Evolutionary conservation across 2,888 invertebrate genomes (phyloP), one percentile per base, ranked within the genome.

Genomic region (Hermodice carunculata): DNA sequence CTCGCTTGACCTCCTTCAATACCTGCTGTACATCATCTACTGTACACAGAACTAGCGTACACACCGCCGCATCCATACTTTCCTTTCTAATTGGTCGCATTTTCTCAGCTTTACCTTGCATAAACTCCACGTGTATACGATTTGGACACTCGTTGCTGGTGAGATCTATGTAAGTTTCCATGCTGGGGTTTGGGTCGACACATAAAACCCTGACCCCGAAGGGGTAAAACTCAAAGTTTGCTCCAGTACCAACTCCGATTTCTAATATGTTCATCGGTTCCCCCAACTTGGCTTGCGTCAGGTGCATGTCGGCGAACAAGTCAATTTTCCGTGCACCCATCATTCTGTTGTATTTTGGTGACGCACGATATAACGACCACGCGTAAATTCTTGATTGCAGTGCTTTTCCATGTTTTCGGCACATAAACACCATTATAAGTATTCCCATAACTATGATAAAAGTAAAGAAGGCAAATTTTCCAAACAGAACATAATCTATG

Each of bases 61-160:
- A 76, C 0, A 83, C 75, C 1, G 81, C 83, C 37, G 76, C 80
- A 70, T 84, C 84, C 59, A 78, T 76, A 40, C 67, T 70, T 19
- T 74, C 62, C 57, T 74, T 74, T 6, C 69, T 67, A 29, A 81
- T 58, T 2, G 61, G 59, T 14, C 58, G 51, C 76, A 84, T 76
- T 28, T 81, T 69, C 65, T 84, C 84, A 3, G 79, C 84, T 57
- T 51, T 66, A 3, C 78, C 79, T 17, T 74, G 61, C 2, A 78
- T 61, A 61, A 77, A 76, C n/a, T 70, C 62, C 19, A 70, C 67
- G 29, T 80, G 53, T 4, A 70, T 65, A 2, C 81, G 64, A 24
- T 72, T 57, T 2, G 72, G 70, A 31, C 46, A 59, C 56, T 69
- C 63, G 40, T 69, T 43, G 6, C 71, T 51, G 44, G 75, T 78